These are phyloP conservation scores for Babylonia areolata DNA, from an alignment of 1,140 invertebrate species.

Conservation along the genomic window DNA sequence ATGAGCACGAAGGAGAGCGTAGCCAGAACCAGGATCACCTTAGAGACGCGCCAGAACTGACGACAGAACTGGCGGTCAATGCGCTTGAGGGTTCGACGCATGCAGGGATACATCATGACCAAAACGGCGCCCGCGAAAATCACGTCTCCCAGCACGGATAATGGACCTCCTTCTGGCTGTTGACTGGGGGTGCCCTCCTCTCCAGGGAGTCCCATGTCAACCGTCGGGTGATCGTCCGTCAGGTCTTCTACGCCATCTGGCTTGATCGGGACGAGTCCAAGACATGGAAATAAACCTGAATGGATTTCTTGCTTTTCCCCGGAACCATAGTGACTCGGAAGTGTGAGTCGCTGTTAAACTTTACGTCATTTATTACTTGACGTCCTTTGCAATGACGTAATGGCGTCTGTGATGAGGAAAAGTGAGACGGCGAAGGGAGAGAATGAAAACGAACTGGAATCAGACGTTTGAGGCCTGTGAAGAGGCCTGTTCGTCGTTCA, in stretches of 20 bases:
- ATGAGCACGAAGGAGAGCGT: background rate
- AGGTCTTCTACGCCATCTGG: background rate
- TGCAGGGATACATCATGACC: constrained; percentile 12
- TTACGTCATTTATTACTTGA: background rate
- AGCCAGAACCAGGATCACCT: background rate
- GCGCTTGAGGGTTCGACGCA: background rate
- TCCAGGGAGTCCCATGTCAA: background rate
- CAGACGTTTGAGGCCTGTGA: no score
- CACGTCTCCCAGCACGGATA: constrained; percentile 16
- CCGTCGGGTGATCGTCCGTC: background rate
- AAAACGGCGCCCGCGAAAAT: constrained; percentile 15
- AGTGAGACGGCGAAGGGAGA: background rate
- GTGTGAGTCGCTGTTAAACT: background rate
- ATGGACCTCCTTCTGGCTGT: background rate
- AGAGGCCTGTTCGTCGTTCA: no score
- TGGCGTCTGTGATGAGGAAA: background rate
- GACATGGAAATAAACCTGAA: background rate
- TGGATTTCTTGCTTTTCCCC: background rate
- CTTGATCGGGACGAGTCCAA: background rate
- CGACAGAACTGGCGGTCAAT: background rate
- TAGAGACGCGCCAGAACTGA: background rate
- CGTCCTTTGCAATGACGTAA: background rate
- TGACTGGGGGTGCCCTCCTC: background rate
- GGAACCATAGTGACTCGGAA: background rate
- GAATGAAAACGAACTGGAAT: no score